phyloP scores from a whole-genome alignment of 2,797 vertebrate species.

The Phoxinus dragarum region DNA sequence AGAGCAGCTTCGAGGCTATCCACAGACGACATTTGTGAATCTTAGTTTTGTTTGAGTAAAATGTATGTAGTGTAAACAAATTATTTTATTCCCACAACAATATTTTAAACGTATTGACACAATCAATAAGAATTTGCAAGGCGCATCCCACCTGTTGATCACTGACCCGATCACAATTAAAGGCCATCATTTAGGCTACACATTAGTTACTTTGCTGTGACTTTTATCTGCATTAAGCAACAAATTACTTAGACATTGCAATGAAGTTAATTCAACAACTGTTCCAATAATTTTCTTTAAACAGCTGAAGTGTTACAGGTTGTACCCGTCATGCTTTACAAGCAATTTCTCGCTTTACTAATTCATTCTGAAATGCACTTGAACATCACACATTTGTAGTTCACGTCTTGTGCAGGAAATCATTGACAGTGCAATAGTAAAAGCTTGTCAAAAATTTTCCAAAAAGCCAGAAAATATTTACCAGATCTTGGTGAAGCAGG shows the following conservation, averaged over 20 bases:
- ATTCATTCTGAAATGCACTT: not conserved
- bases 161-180: not conserved
- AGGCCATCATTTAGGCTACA: not conserved
- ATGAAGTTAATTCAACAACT: not conserved
- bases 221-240: conserved; percentile 6
- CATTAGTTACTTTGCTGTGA: not conserved
- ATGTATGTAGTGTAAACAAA: not conserved
- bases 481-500: conserved; percentile 38
- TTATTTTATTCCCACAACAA: not conserved
- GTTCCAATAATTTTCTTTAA: not conserved
- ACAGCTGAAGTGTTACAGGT: not conserved
- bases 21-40: not conserved
- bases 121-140: not conserved
- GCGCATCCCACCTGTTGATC: conserved; percentile 59
- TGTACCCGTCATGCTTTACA: not conserved
- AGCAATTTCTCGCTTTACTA: not conserved
- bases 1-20: not conserved
- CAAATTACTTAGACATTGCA: not conserved
- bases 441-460: conserved; percentile 22
- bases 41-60: not conserved
- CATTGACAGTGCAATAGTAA: not conserved
- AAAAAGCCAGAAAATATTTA: conserved; percentile 44
- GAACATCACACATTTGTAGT: not conserved
- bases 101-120: not conserved
- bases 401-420: not conserved